Evolutionary conservation across 2,888 invertebrate species (phyloP).

Genomic region (Bellardia bayeri): DNA sequence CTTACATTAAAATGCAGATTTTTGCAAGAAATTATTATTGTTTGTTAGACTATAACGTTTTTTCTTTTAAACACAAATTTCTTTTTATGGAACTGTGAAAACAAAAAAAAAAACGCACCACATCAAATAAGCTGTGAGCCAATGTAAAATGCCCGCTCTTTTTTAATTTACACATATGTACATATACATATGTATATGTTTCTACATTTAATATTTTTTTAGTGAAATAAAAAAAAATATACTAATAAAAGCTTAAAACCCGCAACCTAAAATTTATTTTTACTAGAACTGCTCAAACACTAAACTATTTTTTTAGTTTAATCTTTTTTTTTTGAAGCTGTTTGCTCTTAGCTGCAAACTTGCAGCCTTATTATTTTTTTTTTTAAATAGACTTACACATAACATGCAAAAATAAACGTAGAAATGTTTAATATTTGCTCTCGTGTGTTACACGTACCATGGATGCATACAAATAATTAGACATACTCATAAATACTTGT

Average conservation of each 20-base stretch:
- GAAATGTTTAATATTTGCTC: background rate
- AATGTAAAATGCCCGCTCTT: background rate
- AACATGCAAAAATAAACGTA: slow-evolving; percentile 1
- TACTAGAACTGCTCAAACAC: slow-evolving; percentile 3
- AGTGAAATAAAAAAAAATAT: background rate
- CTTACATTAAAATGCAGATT: too few species aligned
- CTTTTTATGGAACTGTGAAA: too few species aligned
- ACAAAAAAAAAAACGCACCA: too few species aligned
- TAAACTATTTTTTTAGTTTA: slow-evolving; percentile 22
- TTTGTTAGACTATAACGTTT: too few species aligned
- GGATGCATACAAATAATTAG: slow-evolving; percentile 16
- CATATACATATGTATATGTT: background rate
- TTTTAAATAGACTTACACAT: background rate
- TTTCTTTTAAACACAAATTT: too few species aligned
- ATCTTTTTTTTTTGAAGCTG: slow-evolving; percentile 29
- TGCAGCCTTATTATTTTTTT: slow-evolving; percentile 44
- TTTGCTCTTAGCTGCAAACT: slow-evolving; percentile 49
- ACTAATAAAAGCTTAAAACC: slow-evolving; percentile 24
- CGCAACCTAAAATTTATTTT: slow-evolving; percentile 25
- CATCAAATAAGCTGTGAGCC: too few species aligned
- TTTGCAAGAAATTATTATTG: too few species aligned
- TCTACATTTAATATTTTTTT: background rate
- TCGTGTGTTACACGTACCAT: slow-evolving; percentile 5
- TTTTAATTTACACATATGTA: too few species aligned
- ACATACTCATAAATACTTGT: slow-evolving; percentile 21